These are phyloP conservation scores for Myocastor coypus DNA, from an alignment of 2,113 vertebrate species.

Conservation along the genomic window DNA sequence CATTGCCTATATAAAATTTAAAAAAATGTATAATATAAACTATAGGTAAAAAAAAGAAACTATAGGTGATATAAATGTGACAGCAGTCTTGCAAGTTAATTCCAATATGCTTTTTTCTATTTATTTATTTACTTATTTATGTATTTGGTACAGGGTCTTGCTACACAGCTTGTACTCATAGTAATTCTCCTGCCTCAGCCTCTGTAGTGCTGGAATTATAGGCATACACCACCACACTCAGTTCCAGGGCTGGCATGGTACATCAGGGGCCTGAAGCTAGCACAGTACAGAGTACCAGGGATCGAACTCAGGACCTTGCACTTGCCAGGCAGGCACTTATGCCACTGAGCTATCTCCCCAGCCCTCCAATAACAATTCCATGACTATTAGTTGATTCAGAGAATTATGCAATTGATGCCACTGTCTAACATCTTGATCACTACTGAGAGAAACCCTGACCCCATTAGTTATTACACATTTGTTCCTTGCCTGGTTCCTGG, in stretches of 20 bases:
- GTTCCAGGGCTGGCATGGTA: too few species aligned
- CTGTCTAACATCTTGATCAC: slow-evolving; percentile 18
- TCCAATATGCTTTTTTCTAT: background rate
- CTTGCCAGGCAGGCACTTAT: too few species aligned
- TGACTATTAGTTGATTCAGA: background rate
- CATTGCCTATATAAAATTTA: background rate
- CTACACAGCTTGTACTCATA: too few species aligned
- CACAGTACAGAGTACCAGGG: too few species aligned
- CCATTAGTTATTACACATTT: background rate
- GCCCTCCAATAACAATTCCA: background rate
- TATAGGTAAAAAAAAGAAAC: background rate
- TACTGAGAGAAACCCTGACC: background rate
- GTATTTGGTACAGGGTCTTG: too few species aligned
- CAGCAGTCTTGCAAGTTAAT: background rate
- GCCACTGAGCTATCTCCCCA: too few species aligned
- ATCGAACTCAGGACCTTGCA: too few species aligned
- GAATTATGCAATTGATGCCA: background rate
- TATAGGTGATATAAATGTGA: background rate
- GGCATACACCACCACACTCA: too few species aligned
- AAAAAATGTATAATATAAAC: background rate
- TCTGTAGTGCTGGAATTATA: too few species aligned
- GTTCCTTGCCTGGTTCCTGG: background rate
- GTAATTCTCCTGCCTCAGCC: too few species aligned
- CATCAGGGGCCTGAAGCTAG: too few species aligned
- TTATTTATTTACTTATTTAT: too few species aligned